A percentile compares a stretch with the other conserved stretches of the same genome.
phyloP scores from a whole-genome alignment of 92 coral and sea anemone species.

The Isaurus tuberculatus region DNA sequence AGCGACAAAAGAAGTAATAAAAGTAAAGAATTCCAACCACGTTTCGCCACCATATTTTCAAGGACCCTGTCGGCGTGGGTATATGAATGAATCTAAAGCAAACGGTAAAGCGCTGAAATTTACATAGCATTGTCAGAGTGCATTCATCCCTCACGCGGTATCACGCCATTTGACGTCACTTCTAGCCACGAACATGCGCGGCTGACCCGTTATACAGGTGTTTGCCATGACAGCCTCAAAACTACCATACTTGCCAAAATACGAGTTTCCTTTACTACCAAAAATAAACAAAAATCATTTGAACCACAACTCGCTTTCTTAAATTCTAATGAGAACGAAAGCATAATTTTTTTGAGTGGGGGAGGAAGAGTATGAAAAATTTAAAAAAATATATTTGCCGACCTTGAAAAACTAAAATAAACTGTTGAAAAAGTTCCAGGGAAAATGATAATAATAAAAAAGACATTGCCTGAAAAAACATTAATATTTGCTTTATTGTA shows the following conservation, averaged over 20 bases:
- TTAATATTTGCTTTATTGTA: no score
- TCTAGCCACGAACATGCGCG: slow-evolving; percentile 23
- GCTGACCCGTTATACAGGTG: slow-evolving; percentile 2
- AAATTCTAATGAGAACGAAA: background rate
- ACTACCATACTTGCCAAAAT: background rate
- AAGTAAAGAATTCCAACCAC: slow-evolving; percentile 11
- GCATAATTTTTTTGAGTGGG: no score
- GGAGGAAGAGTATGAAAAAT: no score
- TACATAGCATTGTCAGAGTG: slow-evolving; percentile 15
- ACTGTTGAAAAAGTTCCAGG: no score
- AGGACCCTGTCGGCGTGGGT: slow-evolving; percentile 29
- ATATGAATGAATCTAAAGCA: slow-evolving; percentile 30
- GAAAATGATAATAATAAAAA: no score
- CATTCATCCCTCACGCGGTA: slow-evolving; percentile 19
- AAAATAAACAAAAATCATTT: background rate
- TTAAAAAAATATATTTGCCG: no score
- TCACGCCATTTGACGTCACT: slow-evolving; percentile 47
- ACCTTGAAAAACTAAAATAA: no score
- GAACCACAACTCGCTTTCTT: background rate
- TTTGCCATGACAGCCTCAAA: background rate
- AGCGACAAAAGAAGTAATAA: background rate
- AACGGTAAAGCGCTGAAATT: slow-evolving; percentile 26
- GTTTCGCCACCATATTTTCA: slow-evolving; percentile 19
- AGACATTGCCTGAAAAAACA: no score
- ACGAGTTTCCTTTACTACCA: background rate